Base-by-base conservation (phyloP, 2,113 vertebrate species). In the Alosa alosa region DNA sequence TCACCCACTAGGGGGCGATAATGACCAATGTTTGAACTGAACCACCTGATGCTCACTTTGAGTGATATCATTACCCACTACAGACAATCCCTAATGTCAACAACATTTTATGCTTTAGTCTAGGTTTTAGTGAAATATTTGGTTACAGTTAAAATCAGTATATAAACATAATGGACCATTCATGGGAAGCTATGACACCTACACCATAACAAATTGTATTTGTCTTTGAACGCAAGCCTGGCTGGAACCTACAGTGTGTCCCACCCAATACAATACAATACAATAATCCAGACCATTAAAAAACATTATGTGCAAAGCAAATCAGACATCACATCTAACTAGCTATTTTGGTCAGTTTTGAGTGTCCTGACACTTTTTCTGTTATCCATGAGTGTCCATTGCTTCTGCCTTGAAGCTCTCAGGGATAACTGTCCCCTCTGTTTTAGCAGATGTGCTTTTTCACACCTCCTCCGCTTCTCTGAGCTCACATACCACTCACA, bases 61-160 rank as follows among this genome's bases (percentile, higher is more conserved):
- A 78, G 41, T 78, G 72, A 78, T 15, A 39, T 78, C 68, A 75
- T 75, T n/a, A 72, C 64, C 72, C 72, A 78, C 72, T 39, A 78
- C 72, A 78, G 4, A 39, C 72, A 39, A 13, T 17, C 31, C 36
- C 72, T 15, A 78, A 39, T 41, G 64, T 72, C 64, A 72, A 36
- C 64, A 72, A 36, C 25, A 31, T 8, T 39, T 78, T 39, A 39
- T 78, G 72, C 31, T 78, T 17, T 15, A 39, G 36, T 13, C 36
- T 17, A 78, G 36, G 15, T 41, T 15, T 41, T 39, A 31, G 60
- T 25, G 7, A 72, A 39, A 13, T 75, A 75, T 39, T 0, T 17
- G 36, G 72, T 36, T 13, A 31, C 13, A 25, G 1, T 72, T 72
- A 41, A 39, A 78, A 39, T 39, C 31, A 78, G 11, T 39, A 78